Evolutionary conservation across 1,140 invertebrate species (phyloP).

Genomic region (Pantala flavescens): DNA sequence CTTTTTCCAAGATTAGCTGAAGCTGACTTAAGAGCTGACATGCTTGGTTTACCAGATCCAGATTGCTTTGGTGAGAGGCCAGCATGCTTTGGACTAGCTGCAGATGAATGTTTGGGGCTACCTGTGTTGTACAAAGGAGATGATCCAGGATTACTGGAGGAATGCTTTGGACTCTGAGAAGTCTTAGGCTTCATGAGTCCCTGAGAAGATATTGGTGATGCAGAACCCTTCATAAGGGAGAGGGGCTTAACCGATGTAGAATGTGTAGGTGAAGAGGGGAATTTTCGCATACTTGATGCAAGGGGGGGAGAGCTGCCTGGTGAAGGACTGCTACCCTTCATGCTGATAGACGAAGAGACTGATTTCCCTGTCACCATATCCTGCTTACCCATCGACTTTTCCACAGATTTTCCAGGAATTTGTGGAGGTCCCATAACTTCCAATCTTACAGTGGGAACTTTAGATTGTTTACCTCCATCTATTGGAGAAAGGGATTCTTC

Average conservation of each 20-base stretch:
- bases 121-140: constrained; percentile 20
- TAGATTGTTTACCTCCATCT: background rate
- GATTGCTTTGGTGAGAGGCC: constrained; percentile 26
- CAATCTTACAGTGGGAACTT: constrained; percentile 14
- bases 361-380: background rate
- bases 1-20: constrained; percentile 35
- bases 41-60: constrained; percentile 74
- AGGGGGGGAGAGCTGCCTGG: constrained; percentile 26
- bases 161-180: constrained; percentile 28
- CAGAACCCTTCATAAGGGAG: constrained; percentile 49
- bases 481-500: background rate
- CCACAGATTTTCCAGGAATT: constrained; percentile 26
- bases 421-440: constrained; percentile 62
- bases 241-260: constrained; percentile 37
- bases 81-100: constrained; percentile 25
- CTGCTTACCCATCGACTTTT: constrained; percentile 43
- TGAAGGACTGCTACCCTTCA: constrained; percentile 11
- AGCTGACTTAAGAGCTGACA: constrained; percentile 74
- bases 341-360: background rate
- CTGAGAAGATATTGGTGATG: constrained; percentile 45
- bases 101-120: constrained; percentile 50
- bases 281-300: constrained; percentile 55
- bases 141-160: constrained; percentile 11
- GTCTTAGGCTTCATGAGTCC: constrained; percentile 53
- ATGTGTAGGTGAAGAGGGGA: constrained; percentile 55